phyloP scores from a whole-genome alignment of 2,113 vertebrate genomes.

The Pteronura brasiliensis region DNA sequence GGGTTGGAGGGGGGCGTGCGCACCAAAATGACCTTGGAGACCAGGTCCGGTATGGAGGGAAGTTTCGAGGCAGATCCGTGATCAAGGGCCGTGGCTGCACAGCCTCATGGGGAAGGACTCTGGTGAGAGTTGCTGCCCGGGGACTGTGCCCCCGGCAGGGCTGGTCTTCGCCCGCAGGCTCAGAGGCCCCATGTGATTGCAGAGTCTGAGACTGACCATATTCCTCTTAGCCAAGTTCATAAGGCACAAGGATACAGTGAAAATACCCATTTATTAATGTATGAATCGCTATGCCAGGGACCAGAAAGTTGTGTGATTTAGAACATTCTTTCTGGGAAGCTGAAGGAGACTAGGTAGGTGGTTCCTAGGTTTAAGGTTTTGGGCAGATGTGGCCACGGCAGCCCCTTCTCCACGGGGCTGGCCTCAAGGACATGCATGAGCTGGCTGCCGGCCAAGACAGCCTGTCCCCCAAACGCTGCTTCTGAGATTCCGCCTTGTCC shows the following conservation, averaged over 20 bases:
- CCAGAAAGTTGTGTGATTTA: not conserved
- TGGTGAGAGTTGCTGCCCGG: rapidly evolving
- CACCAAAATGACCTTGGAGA: not conserved
- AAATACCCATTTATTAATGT: not conserved
- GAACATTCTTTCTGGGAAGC: not conserved
- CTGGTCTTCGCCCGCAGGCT: not conserved
- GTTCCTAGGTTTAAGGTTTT: not conserved
- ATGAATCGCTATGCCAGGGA: not conserved
- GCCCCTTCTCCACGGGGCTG: not conserved
- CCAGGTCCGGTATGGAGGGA: not conserved
- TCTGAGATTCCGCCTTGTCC: not conserved
- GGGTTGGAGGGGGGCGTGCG: not conserved
- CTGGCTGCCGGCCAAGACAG: not conserved
- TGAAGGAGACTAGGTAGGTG: rapidly evolving
- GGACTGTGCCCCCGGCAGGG: not conserved
- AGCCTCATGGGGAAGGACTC: not conserved
- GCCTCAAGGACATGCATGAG: rapidly evolving
- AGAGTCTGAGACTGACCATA: not conserved
- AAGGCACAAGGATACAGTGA: not conserved
- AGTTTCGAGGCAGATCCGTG: no score
- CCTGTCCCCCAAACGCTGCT: not conserved
- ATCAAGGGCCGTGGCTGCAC: not conserved
- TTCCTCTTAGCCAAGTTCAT: not conserved
- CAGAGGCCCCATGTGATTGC: not conserved
- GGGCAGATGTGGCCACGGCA: not conserved